phyloP scores from a whole-genome alignment of 2,797 vertebrate genomes.

The Rhabdophis nuchalis region DNA sequence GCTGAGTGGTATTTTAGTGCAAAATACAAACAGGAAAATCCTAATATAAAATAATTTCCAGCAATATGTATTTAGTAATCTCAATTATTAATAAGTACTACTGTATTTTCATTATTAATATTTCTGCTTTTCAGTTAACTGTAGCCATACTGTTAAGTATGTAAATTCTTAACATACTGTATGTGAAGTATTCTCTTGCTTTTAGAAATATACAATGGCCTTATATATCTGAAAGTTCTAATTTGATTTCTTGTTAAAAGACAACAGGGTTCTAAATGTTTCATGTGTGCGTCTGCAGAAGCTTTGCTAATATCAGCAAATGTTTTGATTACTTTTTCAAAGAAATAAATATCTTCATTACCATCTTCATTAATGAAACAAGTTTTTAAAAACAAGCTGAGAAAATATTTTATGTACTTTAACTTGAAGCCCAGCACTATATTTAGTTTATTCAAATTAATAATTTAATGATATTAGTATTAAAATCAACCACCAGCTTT shows the following conservation, averaged over 20 bases:
- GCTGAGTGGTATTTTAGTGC: not conserved
- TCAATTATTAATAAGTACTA: not conserved
- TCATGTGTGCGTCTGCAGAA: not conserved
- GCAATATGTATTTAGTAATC: not conserved
- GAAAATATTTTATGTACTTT: not conserved
- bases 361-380: conserved; percentile 28
- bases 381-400: conserved; percentile 34
- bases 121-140: not conserved
- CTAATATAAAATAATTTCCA: not conserved
- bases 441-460: not conserved
- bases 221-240: not conserved
- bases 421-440: not conserved
- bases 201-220: not conserved
- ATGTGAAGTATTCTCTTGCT: not conserved
- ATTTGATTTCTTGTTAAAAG: not conserved
- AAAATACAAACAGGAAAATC: not conserved
- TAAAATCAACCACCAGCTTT: not conserved
- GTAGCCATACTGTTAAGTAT: not conserved
- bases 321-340: conserved; percentile 39
- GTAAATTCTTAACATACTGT: too few species aligned
- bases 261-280: not conserved
- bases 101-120: not conserved
- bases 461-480: not conserved
- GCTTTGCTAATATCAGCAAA: not conserved
- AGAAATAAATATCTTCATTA: conserved; percentile 42